phyloP scores from a whole-genome alignment of 2,888 invertebrate species.

The Drosophila colorata region DNA sequence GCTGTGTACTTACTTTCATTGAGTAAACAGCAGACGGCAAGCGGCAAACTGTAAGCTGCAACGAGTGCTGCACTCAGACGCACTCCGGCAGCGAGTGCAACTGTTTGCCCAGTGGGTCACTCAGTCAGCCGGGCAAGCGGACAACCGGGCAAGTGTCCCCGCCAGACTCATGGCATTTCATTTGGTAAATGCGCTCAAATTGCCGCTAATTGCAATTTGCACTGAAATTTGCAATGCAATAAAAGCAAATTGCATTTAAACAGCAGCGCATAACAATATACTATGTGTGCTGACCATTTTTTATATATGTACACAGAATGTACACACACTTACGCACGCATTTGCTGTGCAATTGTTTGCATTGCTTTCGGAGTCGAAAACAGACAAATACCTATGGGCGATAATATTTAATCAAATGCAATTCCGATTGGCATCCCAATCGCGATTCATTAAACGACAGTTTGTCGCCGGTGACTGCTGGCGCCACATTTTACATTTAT shows the following conservation, averaged over 20 bases:
- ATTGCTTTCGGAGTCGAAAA: constrained; percentile 19
- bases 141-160: constrained; percentile 12
- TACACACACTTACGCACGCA: constrained; percentile 2
- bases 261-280: constrained; percentile 12
- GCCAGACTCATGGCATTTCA: constrained; percentile 29
- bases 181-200: constrained; percentile 64
- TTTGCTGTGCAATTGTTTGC: constrained; percentile 21
- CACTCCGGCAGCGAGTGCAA: constrained; percentile 37
- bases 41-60: constrained; percentile 38
- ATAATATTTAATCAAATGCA: constrained; percentile 58
- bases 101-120: constrained; percentile 66
- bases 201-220: constrained; percentile 73
- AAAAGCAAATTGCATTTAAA: constrained; percentile 56
- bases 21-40: constrained; percentile 63
- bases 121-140: constrained; percentile 47
- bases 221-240: constrained; percentile 49
- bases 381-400: constrained; percentile 26
- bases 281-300: background rate
- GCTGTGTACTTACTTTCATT: constrained; percentile 69
- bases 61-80: constrained; percentile 53
- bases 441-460: constrained; percentile 41
- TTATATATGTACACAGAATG: background rate
- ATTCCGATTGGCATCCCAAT: constrained; percentile 46
- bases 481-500: constrained; percentile 54
- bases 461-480: constrained; percentile 52